Evolutionary conservation across 1,140 invertebrate species (phyloP), one percentile per base, ranked within the genome.

Genomic region (Scaptomyza pallida): DNA sequence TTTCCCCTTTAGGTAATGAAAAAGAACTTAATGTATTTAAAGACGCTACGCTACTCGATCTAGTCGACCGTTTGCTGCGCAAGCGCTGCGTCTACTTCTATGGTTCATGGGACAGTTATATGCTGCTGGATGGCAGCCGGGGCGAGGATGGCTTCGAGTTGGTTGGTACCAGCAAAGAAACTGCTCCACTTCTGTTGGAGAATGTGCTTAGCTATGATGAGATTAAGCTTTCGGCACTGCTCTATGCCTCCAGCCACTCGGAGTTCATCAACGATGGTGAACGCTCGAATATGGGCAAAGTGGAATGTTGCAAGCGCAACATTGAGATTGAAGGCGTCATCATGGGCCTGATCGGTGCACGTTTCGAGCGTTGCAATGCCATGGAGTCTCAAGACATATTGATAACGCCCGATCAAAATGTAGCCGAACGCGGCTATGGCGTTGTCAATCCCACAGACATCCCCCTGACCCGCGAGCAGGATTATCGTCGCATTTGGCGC

Each of bases 191-290:
- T 1, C 2, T 72, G 4, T 41, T 91, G 0, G 5, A 45, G 33
- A 44, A 82, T 15, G 80, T 83, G 17, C 67, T 91, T 1, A 89
- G 89, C 52, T 91, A 90, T 57, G 86, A 90, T 37, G 89, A 91
- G 51, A 76, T 90, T 12, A 91, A 91, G 80, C 59, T 95, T 5
- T 93, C 94, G 0, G 93, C 94, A 0, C 91, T 94, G 78, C 91
- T 95, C 21, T 93, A 92, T 40, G 91, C 94, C 1, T 94, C 94
- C 5, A 94, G 93, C 0, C 92, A 93, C 59, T 93, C 93, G 2
- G 93, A 93, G 67, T 95, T 95, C 72, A 93, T 95, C 37, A 95
- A 95, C 65, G 90, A 94, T 65, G 94, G 94, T 0, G 76, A 91
- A 2, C 90, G 94, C 10, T 75, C 91, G 2, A 95, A 95, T 78